Base-by-base conservation (phyloP, 2,888 invertebrate genomes). In the Tinea semifulvella region DNA sequence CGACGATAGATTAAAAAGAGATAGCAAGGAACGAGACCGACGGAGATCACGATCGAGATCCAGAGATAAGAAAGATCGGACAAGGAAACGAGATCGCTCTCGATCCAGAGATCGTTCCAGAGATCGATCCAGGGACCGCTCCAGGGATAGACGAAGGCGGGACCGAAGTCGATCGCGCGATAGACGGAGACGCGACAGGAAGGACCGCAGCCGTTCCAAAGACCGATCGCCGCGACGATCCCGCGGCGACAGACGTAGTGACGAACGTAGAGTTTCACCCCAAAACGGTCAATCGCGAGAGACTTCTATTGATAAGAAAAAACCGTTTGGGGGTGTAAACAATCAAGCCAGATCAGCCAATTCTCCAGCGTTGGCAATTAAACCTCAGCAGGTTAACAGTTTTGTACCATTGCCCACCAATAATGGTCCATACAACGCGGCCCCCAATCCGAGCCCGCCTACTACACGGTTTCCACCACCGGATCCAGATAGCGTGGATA, bases 141-240 rank as follows among this genome's bases (percentile, higher is more conserved):
- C 65, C 53, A 77, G 86, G 44, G 83, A 88, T 27, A 83, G 87
- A 47, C 80, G 87, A 36, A 84, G 85, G 52, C 68, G 87, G 17
- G 85, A 86, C 27, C 60, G 81, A 13, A 52, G 69, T 18, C 50
- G 68, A 26, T 63, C 69, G 14, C 52, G 70, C 19, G 50, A 67
- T 26, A 63, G 69, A 51, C 67, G 83, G 43, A 74, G 82, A 44
- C 66, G 84, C 1, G 76, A 82, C 46, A 67, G 83, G 18, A 79
- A 75, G 51, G 82, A 84, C 31, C 79, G 84, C 48, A 83, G 84
- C 49, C 73, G 85, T 13, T 81, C 84, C n/a, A 82, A 84, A 3
- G 80, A 84, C 1, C 80, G 84, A 1, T 73, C 75, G 0, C 70
- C 70, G 64, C 51, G 85, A 63, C 53, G 83, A 63, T 52, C 85